Conservation (phyloP, 2,113 vertebrate genomes). For the Charadrius vociferus region DNA sequence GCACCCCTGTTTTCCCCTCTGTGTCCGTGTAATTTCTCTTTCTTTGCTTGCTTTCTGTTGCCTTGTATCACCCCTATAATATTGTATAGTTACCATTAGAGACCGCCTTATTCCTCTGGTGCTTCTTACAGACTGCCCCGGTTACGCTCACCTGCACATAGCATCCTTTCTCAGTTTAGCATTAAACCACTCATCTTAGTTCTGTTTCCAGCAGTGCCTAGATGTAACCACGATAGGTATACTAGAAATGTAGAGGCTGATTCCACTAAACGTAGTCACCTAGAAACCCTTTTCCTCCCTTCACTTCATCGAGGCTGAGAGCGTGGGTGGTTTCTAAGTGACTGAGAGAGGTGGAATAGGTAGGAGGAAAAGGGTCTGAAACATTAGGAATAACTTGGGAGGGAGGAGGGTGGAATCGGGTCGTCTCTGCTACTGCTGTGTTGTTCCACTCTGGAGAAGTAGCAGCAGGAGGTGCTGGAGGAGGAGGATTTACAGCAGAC, state of each 20-base stretch:
- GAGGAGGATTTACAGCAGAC: conserved; percentile 50
- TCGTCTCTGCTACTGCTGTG: not conserved
- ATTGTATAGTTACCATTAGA: not conserved
- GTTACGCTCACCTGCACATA: not conserved
- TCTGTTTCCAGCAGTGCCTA: not conserved
- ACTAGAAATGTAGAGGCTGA: not conserved
- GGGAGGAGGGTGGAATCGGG: not conserved
- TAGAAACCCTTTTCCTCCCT: conserved; percentile 6
- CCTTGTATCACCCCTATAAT: not conserved
- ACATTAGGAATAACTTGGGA: conserved; percentile 11
- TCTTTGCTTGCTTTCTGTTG: not conserved
- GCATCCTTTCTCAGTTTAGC: not conserved
- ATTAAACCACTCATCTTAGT: not conserved
- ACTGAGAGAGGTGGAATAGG: conserved; percentile 43
- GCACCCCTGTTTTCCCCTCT: not conserved
- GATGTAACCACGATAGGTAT: not conserved
- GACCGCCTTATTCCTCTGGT: not conserved
- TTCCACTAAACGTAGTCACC: not conserved
- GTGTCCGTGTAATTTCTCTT: not conserved
- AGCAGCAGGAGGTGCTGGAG: conserved; percentile 62
- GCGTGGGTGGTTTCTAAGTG: conserved; percentile 47
- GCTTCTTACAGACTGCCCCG: not conserved
- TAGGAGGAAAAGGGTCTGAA: conserved; percentile 38
- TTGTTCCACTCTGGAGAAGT: not conserved
- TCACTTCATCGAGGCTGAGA: not conserved